Evolutionary conservation across 2,888 invertebrate species (phyloP).

Genomic region (Diloba caeruleocephala): DNA sequence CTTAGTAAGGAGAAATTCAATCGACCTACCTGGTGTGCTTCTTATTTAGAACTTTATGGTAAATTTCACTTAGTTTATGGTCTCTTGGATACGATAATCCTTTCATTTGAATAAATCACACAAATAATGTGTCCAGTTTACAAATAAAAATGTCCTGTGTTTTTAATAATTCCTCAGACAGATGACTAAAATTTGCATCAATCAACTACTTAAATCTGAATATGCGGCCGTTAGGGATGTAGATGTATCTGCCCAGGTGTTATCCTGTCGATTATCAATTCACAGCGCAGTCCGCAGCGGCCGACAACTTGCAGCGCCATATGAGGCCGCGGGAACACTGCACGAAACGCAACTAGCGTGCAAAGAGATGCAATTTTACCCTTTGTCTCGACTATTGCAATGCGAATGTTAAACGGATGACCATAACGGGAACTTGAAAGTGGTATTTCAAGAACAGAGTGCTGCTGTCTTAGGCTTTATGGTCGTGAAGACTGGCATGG

Average conservation of each 20-base stretch:
- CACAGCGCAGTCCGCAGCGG: constrained; percentile 59
- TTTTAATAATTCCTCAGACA: constrained; percentile 19
- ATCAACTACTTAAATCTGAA: constrained; percentile 44
- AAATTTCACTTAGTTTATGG: no score
- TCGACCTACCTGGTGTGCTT: not conserved
- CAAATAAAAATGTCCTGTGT: not conserved
- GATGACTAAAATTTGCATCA: constrained; percentile 27
- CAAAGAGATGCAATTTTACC: constrained; percentile 64
- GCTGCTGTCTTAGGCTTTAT: constrained; percentile 35
- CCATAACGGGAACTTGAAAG: constrained; percentile 64
- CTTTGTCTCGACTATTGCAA: constrained; percentile 56
- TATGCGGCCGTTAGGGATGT: constrained; percentile 44
- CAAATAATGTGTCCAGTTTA: no score
- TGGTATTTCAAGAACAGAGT: constrained; percentile 57
- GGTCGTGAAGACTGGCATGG: constrained; percentile 13
- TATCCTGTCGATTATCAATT: constrained; percentile 80
- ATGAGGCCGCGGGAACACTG: constrained; percentile 39
- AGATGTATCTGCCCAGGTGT: constrained; percentile 74
- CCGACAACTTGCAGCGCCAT: constrained; percentile 48
- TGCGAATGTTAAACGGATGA: constrained; percentile 60
- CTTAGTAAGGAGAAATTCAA: constrained; percentile 6
- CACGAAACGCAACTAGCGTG: constrained; percentile 51
- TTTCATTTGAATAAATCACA: no score
- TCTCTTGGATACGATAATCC: no score
- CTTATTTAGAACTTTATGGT: not conserved